A percentile compares a stretch with the other conserved stretches of the same genome.
phyloP scores from a whole-genome alignment of 2,888 invertebrate species.

The Cryptus viduatorius region DNA sequence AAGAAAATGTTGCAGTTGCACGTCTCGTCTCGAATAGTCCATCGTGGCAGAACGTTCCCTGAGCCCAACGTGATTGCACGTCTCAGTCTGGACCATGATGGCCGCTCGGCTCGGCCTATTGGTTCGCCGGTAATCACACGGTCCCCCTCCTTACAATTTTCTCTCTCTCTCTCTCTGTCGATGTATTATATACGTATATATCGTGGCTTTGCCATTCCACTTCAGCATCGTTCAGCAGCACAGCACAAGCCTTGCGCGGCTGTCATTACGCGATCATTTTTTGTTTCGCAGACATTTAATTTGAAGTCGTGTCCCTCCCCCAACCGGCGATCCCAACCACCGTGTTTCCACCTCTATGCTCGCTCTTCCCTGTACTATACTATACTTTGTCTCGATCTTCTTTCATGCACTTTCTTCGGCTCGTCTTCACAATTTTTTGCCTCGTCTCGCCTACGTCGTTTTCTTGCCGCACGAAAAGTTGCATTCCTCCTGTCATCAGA shows the following conservation, averaged over 20 bases:
- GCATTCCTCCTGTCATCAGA: neutral
- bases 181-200: slow-evolving; percentile 61
- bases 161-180: slow-evolving; percentile 64
- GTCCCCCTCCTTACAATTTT: slow-evolving; percentile 75
- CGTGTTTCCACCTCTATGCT: slow-evolving; percentile 24
- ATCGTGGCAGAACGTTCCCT: slow-evolving; percentile 57
- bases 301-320: slow-evolving; percentile 78
- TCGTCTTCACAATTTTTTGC: slow-evolving; percentile 8
- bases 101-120: slow-evolving; percentile 84
- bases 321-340: slow-evolving; percentile 60
- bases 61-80: slow-evolving; percentile 83
- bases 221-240: slow-evolving; percentile 50
- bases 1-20: slow-evolving; percentile 39
- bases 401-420: slow-evolving; percentile 21
- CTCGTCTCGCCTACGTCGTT: neutral
- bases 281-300: slow-evolving; percentile 81
- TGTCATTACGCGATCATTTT: slow-evolving; percentile 83
- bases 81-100: slow-evolving; percentile 84
- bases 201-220: slow-evolving; percentile 42
- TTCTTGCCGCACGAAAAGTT: slow-evolving; percentile 1
- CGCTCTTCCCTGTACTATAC: neutral
- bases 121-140: slow-evolving; percentile 84
- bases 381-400: slow-evolving; percentile 19
- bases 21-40: slow-evolving; percentile 62
- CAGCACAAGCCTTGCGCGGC: slow-evolving; percentile 73